Conservation (phyloP, 2,888 invertebrate species). For the Athripsodes cinereus region DNA sequence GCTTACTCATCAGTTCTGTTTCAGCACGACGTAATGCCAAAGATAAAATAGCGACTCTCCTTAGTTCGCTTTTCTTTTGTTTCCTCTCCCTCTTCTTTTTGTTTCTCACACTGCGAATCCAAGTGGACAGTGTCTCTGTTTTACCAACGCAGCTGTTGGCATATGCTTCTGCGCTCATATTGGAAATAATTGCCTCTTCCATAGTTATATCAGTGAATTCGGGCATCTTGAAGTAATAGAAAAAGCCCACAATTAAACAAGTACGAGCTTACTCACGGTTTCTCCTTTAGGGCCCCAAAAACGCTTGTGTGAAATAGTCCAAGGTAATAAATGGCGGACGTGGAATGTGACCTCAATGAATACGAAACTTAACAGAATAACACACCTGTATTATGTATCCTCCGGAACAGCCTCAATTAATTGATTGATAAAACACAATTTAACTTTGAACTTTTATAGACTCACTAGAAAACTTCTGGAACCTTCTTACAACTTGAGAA, state of each 20-base stretch:
- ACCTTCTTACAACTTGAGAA: too few species aligned
- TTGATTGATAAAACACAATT: conserved; percentile 6
- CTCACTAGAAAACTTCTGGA: too few species aligned
- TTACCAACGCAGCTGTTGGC: conserved; percentile 31
- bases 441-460: too few species aligned
- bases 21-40: conserved; percentile 55
- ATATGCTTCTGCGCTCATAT: conserved; percentile 10
- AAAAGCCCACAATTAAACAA: not conserved
- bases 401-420: not conserved
- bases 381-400: conserved; percentile 21
- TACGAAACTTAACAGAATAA: conserved; percentile 3
- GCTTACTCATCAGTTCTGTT: conserved; percentile 54
- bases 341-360: conserved; percentile 2
- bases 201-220: not conserved
- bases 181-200: not conserved
- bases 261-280: not conserved
- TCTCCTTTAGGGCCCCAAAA: not conserved
- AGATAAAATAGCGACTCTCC: conserved; percentile 59
- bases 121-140: conserved; percentile 53
- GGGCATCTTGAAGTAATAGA: conserved; percentile 10
- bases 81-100: conserved; percentile 54
- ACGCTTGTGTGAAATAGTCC: not conserved
- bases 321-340: not conserved
- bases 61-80: conserved; percentile 54
- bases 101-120: conserved; percentile 58